Percentiles rank a stretch among this genome's conserved stretches.
Conservation (phyloP, 2,888 invertebrate species). For the Entomobrya proxima region DNA sequence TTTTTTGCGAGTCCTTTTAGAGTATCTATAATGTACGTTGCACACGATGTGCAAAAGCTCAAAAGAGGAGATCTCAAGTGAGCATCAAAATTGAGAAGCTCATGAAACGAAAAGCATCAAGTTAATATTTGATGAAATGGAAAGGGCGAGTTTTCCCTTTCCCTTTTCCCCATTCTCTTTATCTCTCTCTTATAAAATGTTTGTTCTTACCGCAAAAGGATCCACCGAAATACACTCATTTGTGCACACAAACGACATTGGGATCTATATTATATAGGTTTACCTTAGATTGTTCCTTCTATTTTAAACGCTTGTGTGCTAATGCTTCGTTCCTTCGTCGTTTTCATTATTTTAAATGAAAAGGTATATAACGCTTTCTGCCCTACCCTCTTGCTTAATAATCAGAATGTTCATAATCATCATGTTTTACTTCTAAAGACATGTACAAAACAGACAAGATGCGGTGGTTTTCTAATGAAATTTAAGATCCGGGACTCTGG, state of each 20-base stretch:
- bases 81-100: slow-evolving; percentile 59
- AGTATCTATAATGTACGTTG: slow-evolving; percentile 9
- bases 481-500: slow-evolving; percentile 8
- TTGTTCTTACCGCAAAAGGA: slow-evolving; percentile 49
- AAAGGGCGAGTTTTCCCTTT: slow-evolving; percentile 34
- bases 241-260: neutral
- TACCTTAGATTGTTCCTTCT: neutral
- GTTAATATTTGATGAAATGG: slow-evolving; percentile 64
- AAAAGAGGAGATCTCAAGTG: slow-evolving; percentile 49
- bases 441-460: neutral
- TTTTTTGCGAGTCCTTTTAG: slow-evolving; percentile 6
- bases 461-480: slow-evolving; percentile 39
- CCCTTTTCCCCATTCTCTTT: neutral
- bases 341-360: neutral
- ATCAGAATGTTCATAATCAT: neutral
- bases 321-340: neutral
- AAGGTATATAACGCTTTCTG: neutral
- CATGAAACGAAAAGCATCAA: slow-evolving; percentile 60
- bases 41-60: slow-evolving; percentile 47
- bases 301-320: neutral
- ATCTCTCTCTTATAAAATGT: neutral
- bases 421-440: neutral
- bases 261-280: neutral
- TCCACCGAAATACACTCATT: slow-evolving; percentile 25
- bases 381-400: neutral